Evolutionary conservation across 2,888 invertebrate species (phyloP).

Genomic region (Caenorhabditis sulstoni): DNA sequence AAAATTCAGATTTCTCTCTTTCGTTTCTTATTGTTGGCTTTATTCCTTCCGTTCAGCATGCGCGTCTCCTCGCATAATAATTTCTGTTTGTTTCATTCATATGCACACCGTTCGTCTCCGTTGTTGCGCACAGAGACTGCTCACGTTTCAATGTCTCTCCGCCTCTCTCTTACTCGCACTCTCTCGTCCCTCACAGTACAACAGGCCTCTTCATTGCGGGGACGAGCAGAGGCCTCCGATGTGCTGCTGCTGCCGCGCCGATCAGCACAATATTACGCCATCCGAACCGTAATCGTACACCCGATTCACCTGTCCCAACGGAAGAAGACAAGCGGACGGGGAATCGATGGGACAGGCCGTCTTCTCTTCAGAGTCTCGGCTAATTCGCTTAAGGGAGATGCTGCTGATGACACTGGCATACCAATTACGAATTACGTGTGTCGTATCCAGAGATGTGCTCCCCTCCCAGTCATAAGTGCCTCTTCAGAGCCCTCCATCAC

Average conservation of each 20-base stretch:
- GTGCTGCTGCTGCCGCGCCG: not conserved
- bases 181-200: conserved; percentile 33
- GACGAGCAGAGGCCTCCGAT: conserved; percentile 27
- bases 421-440: conserved; percentile 58
- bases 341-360: conserved; percentile 23
- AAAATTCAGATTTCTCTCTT: conserved; percentile 27
- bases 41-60: conserved; percentile 4
- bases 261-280: conserved; percentile 46
- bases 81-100: conserved; percentile 57
- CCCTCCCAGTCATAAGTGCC: conserved; percentile 54
- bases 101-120: conserved; percentile 49
- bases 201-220: conserved; percentile 47
- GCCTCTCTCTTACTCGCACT: conserved; percentile 19
- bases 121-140: conserved; percentile 51
- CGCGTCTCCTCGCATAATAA: conserved; percentile 32
- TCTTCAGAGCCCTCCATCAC: conserved; percentile 53
- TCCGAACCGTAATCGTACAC: conserved; percentile 47
- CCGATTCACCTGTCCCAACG: conserved; percentile 31
- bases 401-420: conserved; percentile 56
- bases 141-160: conserved; percentile 50
- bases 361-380: conserved; percentile 16
- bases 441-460: conserved; percentile 53
- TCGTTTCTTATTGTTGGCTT: not conserved
- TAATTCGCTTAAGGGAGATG: conserved; percentile 45
- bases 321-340: conserved; percentile 11